These are phyloP conservation scores for Odontophorus gujanensis DNA, from an alignment of 2,113 vertebrate genomes.

Conservation along the genomic window DNA sequence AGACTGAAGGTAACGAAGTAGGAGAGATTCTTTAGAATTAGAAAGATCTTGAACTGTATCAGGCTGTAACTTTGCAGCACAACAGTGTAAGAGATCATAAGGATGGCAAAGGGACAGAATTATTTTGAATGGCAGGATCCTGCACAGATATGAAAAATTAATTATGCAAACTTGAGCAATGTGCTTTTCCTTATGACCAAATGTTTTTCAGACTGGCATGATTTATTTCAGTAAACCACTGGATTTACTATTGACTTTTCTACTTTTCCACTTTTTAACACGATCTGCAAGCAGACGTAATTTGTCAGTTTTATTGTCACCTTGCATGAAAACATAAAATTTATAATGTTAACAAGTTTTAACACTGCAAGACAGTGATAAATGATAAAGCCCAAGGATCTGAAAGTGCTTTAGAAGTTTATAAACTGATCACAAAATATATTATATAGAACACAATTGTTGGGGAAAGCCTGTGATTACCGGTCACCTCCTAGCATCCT, in stretches of 20 bases:
- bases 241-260: not conserved
- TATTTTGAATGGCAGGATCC: not conserved
- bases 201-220: not conserved
- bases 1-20: not conserved
- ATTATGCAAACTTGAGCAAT: not conserved
- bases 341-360: not conserved
- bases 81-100: not conserved
- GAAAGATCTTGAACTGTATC: not conserved
- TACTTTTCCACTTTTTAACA: not conserved
- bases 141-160: not conserved
- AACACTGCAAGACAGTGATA: not conserved
- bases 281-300: not conserved
- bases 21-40: not conserved
- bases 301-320: not conserved
- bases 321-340: not conserved
- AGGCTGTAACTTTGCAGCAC: not conserved
- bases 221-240: not conserved
- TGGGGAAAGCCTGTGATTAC: not conserved
- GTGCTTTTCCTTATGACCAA: not conserved
- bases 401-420: not conserved
- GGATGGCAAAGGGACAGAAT: not conserved
- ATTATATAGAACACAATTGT: not conserved
- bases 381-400: not conserved
- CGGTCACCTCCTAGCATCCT: not conserved
- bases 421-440: not conserved